phyloP scores from a whole-genome alignment of 2,797 vertebrate species.

The Momotus momota region DNA sequence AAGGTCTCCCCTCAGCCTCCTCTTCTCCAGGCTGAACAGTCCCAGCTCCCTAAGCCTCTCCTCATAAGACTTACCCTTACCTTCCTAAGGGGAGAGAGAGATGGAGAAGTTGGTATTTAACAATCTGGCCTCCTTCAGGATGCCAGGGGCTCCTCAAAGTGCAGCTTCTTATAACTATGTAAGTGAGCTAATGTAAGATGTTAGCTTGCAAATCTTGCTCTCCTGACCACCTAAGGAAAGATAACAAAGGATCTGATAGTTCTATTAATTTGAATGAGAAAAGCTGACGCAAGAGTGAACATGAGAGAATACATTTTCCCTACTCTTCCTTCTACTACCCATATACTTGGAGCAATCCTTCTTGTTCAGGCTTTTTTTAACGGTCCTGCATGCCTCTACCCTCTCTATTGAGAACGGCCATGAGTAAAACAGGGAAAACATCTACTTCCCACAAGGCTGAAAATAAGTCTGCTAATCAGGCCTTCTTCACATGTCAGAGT shows the following conservation, averaged over 20 bases:
- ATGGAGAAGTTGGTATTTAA: not conserved
- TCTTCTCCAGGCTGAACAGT: too few species aligned
- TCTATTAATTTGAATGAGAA: too few species aligned
- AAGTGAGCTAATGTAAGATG: too few species aligned
- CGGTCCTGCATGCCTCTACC: not conserved
- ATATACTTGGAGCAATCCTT: not conserved
- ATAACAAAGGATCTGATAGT: too few species aligned
- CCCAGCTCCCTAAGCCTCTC: too few species aligned
- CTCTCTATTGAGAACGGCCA: not conserved
- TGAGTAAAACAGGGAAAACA: not conserved
- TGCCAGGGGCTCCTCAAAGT: not conserved
- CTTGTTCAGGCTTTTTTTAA: not conserved
- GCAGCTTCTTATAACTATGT: not conserved
- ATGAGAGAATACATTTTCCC: not conserved
- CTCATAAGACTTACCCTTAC: too few species aligned
- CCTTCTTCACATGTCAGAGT: not conserved
- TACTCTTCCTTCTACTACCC: not conserved
- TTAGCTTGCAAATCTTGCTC: too few species aligned
- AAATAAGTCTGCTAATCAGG: not conserved
- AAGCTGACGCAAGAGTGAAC: too few species aligned
- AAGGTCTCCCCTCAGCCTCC: too few species aligned
- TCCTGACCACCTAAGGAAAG: too few species aligned
- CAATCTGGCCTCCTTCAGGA: not conserved
- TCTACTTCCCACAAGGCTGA: not conserved
- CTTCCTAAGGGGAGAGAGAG: not conserved